Evolutionary conservation across 2,797 vertebrate species (phyloP).

Genomic region (Sciaenops ocellatus): DNA sequence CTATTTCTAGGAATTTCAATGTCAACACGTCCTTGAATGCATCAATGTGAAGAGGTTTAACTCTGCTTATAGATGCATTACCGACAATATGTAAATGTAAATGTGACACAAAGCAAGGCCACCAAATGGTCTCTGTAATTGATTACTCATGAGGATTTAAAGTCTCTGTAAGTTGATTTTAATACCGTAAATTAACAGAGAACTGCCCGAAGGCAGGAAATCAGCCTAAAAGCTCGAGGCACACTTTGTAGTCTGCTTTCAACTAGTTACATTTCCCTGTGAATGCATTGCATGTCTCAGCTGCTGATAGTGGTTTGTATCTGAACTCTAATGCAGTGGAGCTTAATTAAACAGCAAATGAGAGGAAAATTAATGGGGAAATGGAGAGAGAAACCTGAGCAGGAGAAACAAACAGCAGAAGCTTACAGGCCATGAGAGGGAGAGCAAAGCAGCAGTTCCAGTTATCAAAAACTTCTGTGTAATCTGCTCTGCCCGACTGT

Average conservation of each 20-base stretch:
- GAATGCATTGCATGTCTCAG: constrained; percentile 31
- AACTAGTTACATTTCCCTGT: constrained; percentile 13
- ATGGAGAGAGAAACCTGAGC: neutral
- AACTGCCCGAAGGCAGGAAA: neutral
- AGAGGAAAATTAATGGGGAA: constrained; percentile 24
- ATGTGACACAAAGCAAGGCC: neutral
- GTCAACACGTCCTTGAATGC: constrained; percentile 24
- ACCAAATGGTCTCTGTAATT: neutral
- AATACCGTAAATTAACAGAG: constrained; percentile 14
- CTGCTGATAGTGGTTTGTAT: constrained; percentile 36
- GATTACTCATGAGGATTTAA: neutral
- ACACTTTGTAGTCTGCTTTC: constrained; percentile 12
- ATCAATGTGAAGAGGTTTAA: neutral
- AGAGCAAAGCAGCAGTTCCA: constrained; percentile 41
- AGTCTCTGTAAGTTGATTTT: constrained; percentile 8
- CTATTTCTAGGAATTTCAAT: neutral
- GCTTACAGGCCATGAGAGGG: constrained; percentile 26
- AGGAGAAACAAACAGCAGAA: constrained; percentile 29
- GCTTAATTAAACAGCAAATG: constrained; percentile 46
- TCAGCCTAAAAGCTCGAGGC: neutral
- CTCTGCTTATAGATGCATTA: neutral
- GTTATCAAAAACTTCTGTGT: constrained; percentile 43
- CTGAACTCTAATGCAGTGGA: constrained; percentile 45
- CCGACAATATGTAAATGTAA: neutral
- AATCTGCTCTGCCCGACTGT: constrained; percentile 43